These are phyloP conservation scores for Drosophila orosa DNA, from an alignment of 1,140 invertebrate genomes.

Conservation along the genomic window DNA sequence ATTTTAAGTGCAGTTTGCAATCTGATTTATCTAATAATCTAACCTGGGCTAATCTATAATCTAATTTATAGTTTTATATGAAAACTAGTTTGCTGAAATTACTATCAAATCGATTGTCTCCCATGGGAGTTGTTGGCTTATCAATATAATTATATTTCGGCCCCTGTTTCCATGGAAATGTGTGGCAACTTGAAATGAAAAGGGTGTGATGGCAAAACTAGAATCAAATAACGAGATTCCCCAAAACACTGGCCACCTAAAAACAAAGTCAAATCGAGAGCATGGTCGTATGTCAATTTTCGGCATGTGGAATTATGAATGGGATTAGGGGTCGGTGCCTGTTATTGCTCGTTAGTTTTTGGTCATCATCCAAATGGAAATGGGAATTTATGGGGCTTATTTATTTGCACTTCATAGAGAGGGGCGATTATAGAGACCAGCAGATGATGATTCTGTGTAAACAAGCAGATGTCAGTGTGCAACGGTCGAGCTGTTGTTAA, in stretches of 20 bases:
- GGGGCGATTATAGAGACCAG: slow-evolving; percentile 8
- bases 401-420: slow-evolving; percentile 47
- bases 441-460: slow-evolving; percentile 45
- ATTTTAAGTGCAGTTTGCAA: background rate
- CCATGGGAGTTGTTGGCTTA: background rate
- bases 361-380: slow-evolving; percentile 45
- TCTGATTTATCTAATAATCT: too few species aligned
- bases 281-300: slow-evolving; percentile 38
- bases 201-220: background rate
- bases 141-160: background rate
- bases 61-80: background rate
- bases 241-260: background rate
- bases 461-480: slow-evolving; percentile 60
- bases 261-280: slow-evolving; percentile 38
- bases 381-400: slow-evolving; percentile 56
- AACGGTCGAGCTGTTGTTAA: slow-evolving; percentile 41
- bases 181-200: too few species aligned
- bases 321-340: slow-evolving; percentile 51
- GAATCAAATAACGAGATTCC: background rate
- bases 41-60: too few species aligned
- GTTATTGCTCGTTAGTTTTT: slow-evolving; percentile 9
- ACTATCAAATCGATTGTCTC: too few species aligned
- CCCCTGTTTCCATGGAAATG: background rate
- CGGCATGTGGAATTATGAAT: slow-evolving; percentile 41
- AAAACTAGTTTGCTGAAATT: background rate